Evolutionary conservation across 2,888 invertebrate species (phyloP).

Genomic region (Desoria tigrina): DNA sequence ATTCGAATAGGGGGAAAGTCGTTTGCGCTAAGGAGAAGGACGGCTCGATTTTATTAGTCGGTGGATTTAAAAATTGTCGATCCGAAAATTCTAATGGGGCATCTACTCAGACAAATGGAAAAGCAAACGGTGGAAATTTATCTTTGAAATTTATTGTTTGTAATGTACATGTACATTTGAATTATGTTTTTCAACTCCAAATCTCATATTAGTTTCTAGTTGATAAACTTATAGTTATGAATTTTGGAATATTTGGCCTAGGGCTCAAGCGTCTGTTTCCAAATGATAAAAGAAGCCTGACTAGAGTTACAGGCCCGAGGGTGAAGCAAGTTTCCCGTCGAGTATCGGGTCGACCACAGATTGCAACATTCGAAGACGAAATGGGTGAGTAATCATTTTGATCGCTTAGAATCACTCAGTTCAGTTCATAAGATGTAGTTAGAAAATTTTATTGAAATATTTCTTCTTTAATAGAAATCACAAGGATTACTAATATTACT

Average conservation of each 20-base stretch:
- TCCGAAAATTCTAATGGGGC: too few relatives aligned
- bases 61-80: neutral
- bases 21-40: conserved; percentile 20
- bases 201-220: neutral
- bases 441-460: too few relatives aligned
- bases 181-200: neutral
- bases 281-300: conserved; percentile 14
- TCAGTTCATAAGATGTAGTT: too few relatives aligned
- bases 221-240: too few relatives aligned
- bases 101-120: conserved; percentile 1
- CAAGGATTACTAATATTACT: conserved; percentile 13
- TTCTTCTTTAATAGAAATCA: neutral
- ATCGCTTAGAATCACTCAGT: too few relatives aligned
- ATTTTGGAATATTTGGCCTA: too few relatives aligned
- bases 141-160: too few relatives aligned
- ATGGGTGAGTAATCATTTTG: neutral
- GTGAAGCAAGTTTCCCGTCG: too few relatives aligned
- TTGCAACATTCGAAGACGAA: neutral
- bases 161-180: neutral
- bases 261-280: too few relatives aligned
- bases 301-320: conserved; percentile 1
- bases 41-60: conserved; percentile 18
- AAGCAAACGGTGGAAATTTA: too few relatives aligned
- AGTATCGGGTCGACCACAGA: neutral
- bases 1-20: conserved; percentile 32